These are phyloP conservation scores for Xerus inauris DNA, from an alignment of 2,113 vertebrate genomes.

Conservation along the genomic window DNA sequence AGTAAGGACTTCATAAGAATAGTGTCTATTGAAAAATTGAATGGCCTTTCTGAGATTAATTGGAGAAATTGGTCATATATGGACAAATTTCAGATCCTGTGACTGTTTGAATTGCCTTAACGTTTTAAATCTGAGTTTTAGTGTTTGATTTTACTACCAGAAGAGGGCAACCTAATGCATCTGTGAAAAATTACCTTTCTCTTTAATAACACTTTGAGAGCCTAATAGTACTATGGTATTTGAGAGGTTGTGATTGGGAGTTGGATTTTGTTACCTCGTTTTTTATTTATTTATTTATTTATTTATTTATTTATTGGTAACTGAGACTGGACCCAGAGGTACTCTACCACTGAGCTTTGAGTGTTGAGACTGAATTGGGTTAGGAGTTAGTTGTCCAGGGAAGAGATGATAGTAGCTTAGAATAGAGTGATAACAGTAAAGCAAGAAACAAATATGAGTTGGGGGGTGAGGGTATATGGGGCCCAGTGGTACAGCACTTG, in stretches of 20 bases:
- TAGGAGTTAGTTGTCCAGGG: too few species aligned
- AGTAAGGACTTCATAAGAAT: background rate
- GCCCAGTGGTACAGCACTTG: too few species aligned
- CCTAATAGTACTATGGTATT: background rate
- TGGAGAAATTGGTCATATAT: background rate
- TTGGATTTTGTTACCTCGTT: slow-evolving; percentile 35
- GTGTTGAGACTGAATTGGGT: too few species aligned
- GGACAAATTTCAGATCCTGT: background rate
- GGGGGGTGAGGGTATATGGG: too few species aligned
- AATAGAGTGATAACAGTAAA: too few species aligned
- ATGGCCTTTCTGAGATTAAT: slow-evolving; percentile 19
- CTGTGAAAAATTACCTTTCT: slow-evolving; percentile 39
- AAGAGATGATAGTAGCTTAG: too few species aligned
- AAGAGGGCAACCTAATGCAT: background rate
- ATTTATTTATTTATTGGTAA: background rate
- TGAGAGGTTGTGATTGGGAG: background rate
- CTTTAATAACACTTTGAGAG: background rate
- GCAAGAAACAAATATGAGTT: too few species aligned
- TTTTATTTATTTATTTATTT: background rate
- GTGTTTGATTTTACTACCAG: slow-evolving; percentile 34
- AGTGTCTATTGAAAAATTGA: background rate
- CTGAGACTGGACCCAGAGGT: background rate
- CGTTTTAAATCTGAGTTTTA: background rate
- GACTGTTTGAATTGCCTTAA: slow-evolving; percentile 34
- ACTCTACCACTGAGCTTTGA: background rate